Base-by-base conservation (phyloP, 2,113 vertebrate genomes). In the Lutjanus erythropterus region DNA sequence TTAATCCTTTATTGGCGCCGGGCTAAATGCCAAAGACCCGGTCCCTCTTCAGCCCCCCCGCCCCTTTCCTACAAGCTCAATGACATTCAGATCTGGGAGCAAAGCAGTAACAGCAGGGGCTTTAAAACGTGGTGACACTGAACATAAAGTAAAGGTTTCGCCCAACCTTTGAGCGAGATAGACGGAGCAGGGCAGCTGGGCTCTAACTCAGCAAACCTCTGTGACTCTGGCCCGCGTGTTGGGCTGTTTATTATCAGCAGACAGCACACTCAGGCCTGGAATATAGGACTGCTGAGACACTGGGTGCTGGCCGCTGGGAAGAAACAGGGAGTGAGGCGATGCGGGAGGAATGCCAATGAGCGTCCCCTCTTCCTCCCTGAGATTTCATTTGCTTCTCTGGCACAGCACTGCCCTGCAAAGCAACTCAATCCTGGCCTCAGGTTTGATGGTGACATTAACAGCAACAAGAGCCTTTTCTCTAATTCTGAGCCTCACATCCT, bases 311-410 rank as follows among this genome's bases (percentile, higher is more conserved):
- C 88, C 76, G 66, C 86, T 53, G 76, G 86, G 83, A 75, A 67
- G 87, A 87, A 89, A 88, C 85, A 56, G 80, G 81, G 75, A 90
- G 83, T n/a, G 49, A 78, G 79, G 62, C 41, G 33, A 86, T 62
- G 49, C 58, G 59, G 84, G 47, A 81, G 25, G 94, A 94, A 95
- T 95, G 89, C 91, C 93, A 94, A 95, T 94, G 90, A 94, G 88
- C 23, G 46, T 69, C 72, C 56, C 75, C 75, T 80, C 76, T n/a
- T 87, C 56, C 62, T 77, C 59, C 66, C 62, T 19, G 46, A 88
- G 87, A 85, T 90, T 89, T 85, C 42, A 88, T 92, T 91, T 87
- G 70, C 64, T 9, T 18, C 69, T 78, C 72, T 53, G 71, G 67
- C 74, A 85, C 74, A 85, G 55, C 67, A 44, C 33, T 23, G 27